phyloP scores from a whole-genome alignment of 2,113 vertebrate genomes.

The Pyxicephalus adspersus region DNA sequence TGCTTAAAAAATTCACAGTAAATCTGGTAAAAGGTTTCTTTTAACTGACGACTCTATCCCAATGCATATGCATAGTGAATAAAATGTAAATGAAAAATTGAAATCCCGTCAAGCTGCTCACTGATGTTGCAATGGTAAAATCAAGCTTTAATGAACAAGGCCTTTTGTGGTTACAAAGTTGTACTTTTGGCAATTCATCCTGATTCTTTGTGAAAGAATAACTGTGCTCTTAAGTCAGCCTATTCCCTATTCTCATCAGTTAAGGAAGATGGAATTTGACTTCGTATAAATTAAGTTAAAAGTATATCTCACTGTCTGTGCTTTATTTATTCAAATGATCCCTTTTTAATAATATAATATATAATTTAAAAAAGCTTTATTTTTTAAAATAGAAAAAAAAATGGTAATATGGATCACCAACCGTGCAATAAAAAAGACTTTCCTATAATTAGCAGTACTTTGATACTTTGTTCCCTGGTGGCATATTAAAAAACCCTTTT shows the following conservation, averaged over 20 bases:
- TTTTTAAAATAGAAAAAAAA: not conserved
- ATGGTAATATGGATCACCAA: not conserved
- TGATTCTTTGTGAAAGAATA: constrained; percentile 44
- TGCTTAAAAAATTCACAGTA: not conserved
- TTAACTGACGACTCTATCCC: constrained; percentile 22
- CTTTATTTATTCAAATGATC: not conserved
- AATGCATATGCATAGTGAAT: constrained; percentile 1
- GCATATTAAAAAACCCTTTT: not conserved
- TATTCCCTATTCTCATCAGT: constrained; percentile 9
- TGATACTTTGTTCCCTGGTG: not conserved
- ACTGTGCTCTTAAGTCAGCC: constrained; percentile 5
- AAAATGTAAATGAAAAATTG: constrained; percentile 34
- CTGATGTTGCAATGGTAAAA: constrained; percentile 15
- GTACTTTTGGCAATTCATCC: constrained; percentile 17
- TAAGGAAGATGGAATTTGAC: constrained; percentile 2
- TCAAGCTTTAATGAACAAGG: constrained; percentile 42
- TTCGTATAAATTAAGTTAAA: not conserved
- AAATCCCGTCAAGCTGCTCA: constrained; percentile 14
- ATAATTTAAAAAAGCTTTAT: too few relatives aligned
- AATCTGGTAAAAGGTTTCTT: constrained; percentile 10
- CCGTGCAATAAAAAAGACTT: not conserved
- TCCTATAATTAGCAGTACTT: not conserved
- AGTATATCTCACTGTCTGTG: not conserved
- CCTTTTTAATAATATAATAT: not conserved
- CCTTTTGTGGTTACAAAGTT: constrained; percentile 45